Base-by-base conservation (phyloP, 2,888 invertebrate genomes). In the Leuctra nigra region DNA sequence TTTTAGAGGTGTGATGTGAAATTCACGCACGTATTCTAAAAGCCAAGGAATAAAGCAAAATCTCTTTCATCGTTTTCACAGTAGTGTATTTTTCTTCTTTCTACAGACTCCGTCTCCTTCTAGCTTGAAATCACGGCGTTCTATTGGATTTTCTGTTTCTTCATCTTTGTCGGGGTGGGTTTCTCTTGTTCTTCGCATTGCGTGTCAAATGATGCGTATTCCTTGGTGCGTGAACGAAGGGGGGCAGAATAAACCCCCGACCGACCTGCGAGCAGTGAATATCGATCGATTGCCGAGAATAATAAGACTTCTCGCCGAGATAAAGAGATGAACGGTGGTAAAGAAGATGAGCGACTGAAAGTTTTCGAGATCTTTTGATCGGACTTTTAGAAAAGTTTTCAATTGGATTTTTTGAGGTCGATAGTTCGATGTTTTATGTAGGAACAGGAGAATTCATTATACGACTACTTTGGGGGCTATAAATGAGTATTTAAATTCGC, bases 161-260 rank as follows among this genome's bases (percentile, higher is more conserved):
- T 56, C 56, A 54, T 59, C 52, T 56, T 54, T 48, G 41, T 54
- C 50, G 16, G 14, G 13, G 20, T n/a, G 23, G 33, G 50, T 41
- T 54, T 53, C 48, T 22, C 48, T 53, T 48, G 55, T 55, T 48
- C 54, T 47, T 20, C 41, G 46, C 41, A 36, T 54, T 35, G 50
- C 48, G 60, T 58, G 56, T 60, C 60, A 58, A 60, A 60, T 60
- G 58, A 60, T 58, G 57, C 60, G 57, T 59, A 54, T 50, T 57
- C 25, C 24, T 14, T 13, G 4, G 56, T 47, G 55, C 18, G 22
- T 29, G 55, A 33, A 35, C 35, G 24, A 35, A 16, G 47, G 44
- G 55, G 29, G 23, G 47, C 2, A 14, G 23, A 53, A 46, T 18
- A 38, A 20, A n/a, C 20, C 36, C 35, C 25, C 44, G 6, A 14